Evolutionary conservation across 2,888 invertebrate genomes (phyloP), one percentile per base, ranked within the genome.

Genomic region (Cactoblastis cactorum): DNA sequence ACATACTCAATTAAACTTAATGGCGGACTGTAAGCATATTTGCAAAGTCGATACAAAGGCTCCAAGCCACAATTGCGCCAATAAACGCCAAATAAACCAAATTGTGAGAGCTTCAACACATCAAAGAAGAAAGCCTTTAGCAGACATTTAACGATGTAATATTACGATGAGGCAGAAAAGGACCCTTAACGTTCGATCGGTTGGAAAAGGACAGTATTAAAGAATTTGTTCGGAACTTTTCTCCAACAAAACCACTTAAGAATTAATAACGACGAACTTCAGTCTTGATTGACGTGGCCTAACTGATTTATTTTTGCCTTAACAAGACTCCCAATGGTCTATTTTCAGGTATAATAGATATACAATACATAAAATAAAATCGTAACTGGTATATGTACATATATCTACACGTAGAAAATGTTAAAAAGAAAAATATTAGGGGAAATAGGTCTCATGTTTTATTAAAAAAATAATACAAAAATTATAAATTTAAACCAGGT

Each of bases 111-210:
- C 8, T 8, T 41, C 37, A 24, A 22, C 19, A 46, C 46, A 46
- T 46, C 46, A 46, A 46, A 46, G 46, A 14, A 18, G 8, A 9
- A 49, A 39, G 17, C 48, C n/a, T 18, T 49, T 49, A 2, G 32
- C 38, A 38, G 38, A 49, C 32, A 49, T 49, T 49, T 49, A 38
- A 49, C 39, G 48, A 24, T 22, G 48, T 38, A 38, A 49, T 24
- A 39, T 49, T 49, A 18, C 24, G 47, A 37, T 49, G 39, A 49
- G 48, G 34, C 11, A 17, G 6, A 18, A 28, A 49, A 64, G 59
- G 54, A 61, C 58, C 64, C 56, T 24, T 24, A 3, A 63, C 65
- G 70, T 70, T 68, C 71, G 71, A 78, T 77, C 67, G 70, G 45
- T 54, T 63, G 65, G 60, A 65, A 78, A 74, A 67, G 63, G 63